A percentile compares a stretch with the other conserved stretches of the same genome.
These are phyloP conservation scores for Loris lydekkerianus DNA, from an alignment of 2,797 vertebrate species.

Conservation along the genomic window DNA sequence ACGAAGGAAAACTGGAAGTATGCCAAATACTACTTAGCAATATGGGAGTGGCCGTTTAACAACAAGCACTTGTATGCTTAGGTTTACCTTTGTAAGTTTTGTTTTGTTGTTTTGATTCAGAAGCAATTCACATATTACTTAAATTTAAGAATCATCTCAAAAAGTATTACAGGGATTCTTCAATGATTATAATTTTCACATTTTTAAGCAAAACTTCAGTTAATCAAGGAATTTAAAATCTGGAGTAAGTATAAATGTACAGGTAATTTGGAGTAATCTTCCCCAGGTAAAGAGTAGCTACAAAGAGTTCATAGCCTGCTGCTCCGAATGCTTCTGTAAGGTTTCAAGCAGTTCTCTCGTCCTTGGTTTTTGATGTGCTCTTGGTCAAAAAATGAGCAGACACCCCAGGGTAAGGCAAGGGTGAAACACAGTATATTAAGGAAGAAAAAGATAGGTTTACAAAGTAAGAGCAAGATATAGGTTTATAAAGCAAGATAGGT, in stretches of 20 bases:
- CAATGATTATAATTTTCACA: background rate
- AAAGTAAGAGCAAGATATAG: too few species aligned
- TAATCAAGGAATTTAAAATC: background rate
- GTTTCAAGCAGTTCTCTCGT: too few species aligned
- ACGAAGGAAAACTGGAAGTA: background rate
- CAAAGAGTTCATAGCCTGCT: background rate
- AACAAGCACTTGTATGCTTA: background rate
- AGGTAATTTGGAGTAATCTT: background rate
- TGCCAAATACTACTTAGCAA: background rate
- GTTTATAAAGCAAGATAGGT: too few species aligned
- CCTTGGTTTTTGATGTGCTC: too few species aligned
- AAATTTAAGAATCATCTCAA: background rate
- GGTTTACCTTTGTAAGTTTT: background rate
- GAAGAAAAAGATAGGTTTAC: too few species aligned
- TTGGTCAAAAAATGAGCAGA: too few species aligned
- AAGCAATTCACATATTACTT: background rate
- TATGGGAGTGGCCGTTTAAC: background rate
- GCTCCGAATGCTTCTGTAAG: background rate
- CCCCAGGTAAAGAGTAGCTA: background rate
- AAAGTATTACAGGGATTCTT: background rate
- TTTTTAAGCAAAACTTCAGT: background rate
- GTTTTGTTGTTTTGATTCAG: background rate
- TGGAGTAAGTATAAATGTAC: background rate
- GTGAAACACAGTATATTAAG: too few species aligned
- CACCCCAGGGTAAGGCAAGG: too few species aligned